These are phyloP conservation scores for Oreochromis grahami DNA, from an alignment of 2,797 vertebrate genomes.

Conservation along the genomic window DNA sequence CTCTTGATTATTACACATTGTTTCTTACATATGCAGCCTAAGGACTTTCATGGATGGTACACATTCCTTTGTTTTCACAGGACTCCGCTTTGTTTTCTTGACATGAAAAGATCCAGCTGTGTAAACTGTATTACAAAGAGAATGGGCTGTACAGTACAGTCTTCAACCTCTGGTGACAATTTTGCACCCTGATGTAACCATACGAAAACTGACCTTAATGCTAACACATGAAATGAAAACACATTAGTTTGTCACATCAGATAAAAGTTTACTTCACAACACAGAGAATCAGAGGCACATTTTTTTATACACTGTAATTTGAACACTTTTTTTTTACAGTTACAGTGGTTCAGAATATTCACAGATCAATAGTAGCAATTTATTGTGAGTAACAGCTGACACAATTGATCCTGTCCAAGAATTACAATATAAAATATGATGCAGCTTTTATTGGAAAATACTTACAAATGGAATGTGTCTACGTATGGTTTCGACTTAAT, in stretches of 20 bases:
- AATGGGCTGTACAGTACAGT: not conserved
- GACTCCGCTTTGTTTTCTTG: not conserved
- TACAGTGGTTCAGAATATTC: constrained; percentile 7
- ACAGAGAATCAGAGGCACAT: not conserved
- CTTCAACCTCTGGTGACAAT: not conserved
- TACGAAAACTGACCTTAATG: not conserved
- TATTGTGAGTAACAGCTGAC: not conserved
- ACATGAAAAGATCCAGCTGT: not conserved
- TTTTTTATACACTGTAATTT: constrained; percentile 2
- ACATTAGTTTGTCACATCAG: not conserved
- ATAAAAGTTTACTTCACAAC: constrained; percentile 43
- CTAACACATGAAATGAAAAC: not conserved
- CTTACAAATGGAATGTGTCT: constrained; percentile 18
- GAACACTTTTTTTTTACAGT: not conserved
- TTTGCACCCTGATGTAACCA: not conserved
- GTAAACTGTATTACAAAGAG: not conserved
- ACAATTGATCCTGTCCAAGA: not conserved
- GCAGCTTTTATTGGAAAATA: not conserved
- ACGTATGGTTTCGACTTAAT: constrained; percentile 16
- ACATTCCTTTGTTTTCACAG: not conserved
- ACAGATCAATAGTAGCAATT: constrained; percentile 16
- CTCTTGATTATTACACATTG: not conserved
- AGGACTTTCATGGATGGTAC: not conserved
- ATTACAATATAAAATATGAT: not conserved
- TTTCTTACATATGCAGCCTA: not conserved